These are phyloP conservation scores for Hexactinellida sp. DNA, from an alignment of 37 sponge, comb jelly and placozoan species.

Conservation along the genomic window DNA sequence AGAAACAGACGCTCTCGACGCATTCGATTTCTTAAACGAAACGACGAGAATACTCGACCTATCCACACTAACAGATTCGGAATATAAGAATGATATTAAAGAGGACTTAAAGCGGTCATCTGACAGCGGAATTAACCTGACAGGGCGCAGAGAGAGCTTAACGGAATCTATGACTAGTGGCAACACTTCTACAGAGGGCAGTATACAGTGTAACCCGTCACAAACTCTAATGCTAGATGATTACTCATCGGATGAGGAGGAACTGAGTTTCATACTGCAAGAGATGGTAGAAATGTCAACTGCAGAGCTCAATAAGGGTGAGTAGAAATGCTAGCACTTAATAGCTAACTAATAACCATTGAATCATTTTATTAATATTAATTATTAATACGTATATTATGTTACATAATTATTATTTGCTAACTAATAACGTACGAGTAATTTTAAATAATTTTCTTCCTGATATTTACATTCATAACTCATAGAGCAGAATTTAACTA, in stretches of 20 bases:
- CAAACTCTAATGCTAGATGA: background rate
- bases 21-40: constrained; percentile 5
- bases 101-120: background rate
- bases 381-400: too few species aligned
- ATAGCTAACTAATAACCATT: too few species aligned
- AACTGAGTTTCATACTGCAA: background rate
- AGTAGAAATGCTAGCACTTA: too few species aligned
- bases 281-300: background rate
- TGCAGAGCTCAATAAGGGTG: background rate
- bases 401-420: too few species aligned
- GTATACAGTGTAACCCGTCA: background rate
- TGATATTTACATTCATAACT: too few species aligned
- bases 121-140: background rate
- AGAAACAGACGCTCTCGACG: background rate
- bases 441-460: too few species aligned
- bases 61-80: background rate
- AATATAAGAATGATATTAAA: background rate
- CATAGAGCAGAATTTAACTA: too few species aligned
- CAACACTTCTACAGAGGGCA: background rate
- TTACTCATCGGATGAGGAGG: constrained; percentile 2
- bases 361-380: too few species aligned
- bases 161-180: background rate
- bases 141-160: background rate
- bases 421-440: too few species aligned
- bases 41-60: background rate